Conservation (phyloP, 2,113 vertebrate species). For the Nanorana parkeri region DNA sequence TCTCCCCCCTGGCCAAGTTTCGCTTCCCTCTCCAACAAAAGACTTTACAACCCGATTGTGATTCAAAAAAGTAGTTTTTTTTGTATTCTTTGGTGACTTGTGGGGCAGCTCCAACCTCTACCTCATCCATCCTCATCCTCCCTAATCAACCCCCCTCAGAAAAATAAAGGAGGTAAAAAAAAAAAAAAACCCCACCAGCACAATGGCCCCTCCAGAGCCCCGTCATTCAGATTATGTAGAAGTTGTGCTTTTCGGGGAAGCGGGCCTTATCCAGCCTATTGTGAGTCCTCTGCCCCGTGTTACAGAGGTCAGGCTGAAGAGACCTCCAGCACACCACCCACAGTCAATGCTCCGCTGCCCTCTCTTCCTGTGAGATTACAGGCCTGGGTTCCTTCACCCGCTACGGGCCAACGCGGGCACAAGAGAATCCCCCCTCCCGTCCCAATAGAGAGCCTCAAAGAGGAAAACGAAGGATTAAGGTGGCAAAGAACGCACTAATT, state of each 20-base stretch:
- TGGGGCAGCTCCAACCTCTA: slow-evolving; percentile 30
- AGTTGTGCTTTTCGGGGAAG: slow-evolving; percentile 7
- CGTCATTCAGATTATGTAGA: slow-evolving; percentile 43
- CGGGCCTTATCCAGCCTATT: slow-evolving; percentile 50
- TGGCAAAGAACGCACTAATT: slow-evolving; percentile 2
- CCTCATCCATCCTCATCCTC: slow-evolving; percentile 54
- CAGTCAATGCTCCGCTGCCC: slow-evolving; percentile 42
- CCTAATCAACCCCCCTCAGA: slow-evolving; percentile 54
- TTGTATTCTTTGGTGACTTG: slow-evolving; percentile 5
- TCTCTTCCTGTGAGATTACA: slow-evolving; percentile 49
- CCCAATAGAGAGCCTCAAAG: slow-evolving; percentile 21
- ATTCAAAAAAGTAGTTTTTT: slow-evolving; percentile 55
- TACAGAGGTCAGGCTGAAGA: slow-evolving; percentile 43
- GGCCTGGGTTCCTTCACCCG: background rate
- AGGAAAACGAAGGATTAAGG: slow-evolving; percentile 37
- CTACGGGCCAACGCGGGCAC: background rate
- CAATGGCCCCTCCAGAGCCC: slow-evolving; percentile 30
- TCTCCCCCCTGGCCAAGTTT: slow-evolving; percentile 17
- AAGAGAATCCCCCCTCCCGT: background rate
- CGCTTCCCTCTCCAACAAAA: slow-evolving; percentile 48
- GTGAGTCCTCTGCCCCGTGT: slow-evolving; percentile 50
- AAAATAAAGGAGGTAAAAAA: slow-evolving; percentile 16
- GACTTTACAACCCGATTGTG: slow-evolving; percentile 52
- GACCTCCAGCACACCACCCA: slow-evolving; percentile 47
- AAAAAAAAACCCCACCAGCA: no score